phyloP scores from a whole-genome alignment of 1,140 invertebrate genomes.

The Euglossa dilemma region DNA sequence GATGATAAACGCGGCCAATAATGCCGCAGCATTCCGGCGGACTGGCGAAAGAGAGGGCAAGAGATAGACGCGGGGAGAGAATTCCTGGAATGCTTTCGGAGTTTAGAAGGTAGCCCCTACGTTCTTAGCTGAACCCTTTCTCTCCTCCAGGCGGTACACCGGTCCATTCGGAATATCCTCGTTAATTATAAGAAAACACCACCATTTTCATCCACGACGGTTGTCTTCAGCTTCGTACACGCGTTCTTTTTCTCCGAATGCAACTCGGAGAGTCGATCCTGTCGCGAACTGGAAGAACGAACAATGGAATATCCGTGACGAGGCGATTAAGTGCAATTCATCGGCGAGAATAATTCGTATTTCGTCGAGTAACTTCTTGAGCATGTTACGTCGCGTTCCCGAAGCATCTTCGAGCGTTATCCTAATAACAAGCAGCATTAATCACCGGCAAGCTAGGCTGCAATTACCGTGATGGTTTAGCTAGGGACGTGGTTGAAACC shows the following conservation, averaged over 20 bases:
- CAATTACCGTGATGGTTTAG: slow-evolving; percentile 73
- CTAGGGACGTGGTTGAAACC: slow-evolving; percentile 36
- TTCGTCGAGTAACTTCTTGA: not conserved
- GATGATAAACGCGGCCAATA: slow-evolving; percentile 78
- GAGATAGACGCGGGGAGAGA: slow-evolving; percentile 61
- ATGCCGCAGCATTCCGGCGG: slow-evolving; percentile 67
- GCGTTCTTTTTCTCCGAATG: not conserved
- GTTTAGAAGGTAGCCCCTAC: slow-evolving; percentile 72
- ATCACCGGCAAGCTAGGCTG: slow-evolving; percentile 70
- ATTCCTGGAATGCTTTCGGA: slow-evolving; percentile 74
- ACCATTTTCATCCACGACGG: slow-evolving; percentile 59
- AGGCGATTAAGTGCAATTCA: not conserved
- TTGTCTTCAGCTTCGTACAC: slow-evolving; percentile 45
- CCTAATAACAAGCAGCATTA: slow-evolving; percentile 75
- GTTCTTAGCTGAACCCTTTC: slow-evolving; percentile 78
- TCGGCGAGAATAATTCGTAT: not conserved
- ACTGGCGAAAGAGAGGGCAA: not conserved
- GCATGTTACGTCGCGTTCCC: slow-evolving; percentile 58
- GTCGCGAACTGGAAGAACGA: not conserved
- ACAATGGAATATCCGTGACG: not conserved
- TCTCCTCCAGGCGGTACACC: slow-evolving; percentile 74
- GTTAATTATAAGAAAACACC: slow-evolving; percentile 82
- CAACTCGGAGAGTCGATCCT: not conserved
- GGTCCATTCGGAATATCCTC: slow-evolving; percentile 77
- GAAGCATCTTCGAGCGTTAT: slow-evolving; percentile 68